Conservation (phyloP, 2,113 vertebrate species). For the Galemys pyrenaicus region DNA sequence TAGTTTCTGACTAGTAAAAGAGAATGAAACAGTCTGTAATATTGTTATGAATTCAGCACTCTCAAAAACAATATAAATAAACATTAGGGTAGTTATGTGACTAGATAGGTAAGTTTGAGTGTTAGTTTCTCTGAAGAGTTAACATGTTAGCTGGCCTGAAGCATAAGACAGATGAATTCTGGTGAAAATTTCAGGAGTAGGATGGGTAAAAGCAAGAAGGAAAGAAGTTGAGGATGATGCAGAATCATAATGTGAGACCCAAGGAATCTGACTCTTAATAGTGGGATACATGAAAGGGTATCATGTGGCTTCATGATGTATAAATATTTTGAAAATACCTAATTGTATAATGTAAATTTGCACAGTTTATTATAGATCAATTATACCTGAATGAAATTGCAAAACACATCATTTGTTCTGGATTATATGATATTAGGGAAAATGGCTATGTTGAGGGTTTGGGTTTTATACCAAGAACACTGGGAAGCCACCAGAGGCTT, state of each 20-base stretch:
- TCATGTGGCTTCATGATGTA: not conserved
- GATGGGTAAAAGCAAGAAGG: not conserved
- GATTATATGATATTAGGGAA: not conserved
- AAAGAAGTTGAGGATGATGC: not conserved
- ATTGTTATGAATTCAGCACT: not conserved
- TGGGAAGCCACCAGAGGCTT: not conserved
- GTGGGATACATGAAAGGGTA: not conserved
- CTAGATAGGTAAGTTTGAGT: not conserved
- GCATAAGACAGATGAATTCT: not conserved
- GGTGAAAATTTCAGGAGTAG: not conserved
- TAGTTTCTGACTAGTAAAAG: not conserved
- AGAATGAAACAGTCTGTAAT: not conserved
- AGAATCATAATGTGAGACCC: not conserved
- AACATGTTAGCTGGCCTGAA: not conserved
- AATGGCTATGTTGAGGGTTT: not conserved
- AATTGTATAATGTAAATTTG: not conserved
- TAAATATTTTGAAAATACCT: not conserved
- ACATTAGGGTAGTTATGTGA: not conserved
- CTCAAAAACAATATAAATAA: not conserved
- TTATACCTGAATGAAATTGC: not conserved
- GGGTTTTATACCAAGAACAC: not conserved
- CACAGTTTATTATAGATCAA: not conserved
- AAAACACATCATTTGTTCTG: not conserved
- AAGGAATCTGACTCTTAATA: not conserved
- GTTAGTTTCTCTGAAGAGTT: not conserved